phyloP scores from a whole-genome alignment of 92 coral and sea anemone species.

The Palythoa grandis region DNA sequence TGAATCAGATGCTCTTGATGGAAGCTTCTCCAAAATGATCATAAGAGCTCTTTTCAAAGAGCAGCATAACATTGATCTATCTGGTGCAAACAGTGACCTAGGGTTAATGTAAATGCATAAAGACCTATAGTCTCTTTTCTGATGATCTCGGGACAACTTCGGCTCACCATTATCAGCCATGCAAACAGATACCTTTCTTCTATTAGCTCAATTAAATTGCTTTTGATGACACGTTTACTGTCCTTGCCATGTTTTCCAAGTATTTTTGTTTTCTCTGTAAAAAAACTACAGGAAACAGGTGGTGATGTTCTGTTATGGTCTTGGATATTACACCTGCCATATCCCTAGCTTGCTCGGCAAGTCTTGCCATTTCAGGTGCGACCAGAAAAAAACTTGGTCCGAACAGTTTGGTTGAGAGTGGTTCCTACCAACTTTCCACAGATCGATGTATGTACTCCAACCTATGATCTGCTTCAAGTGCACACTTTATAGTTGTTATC shows the following conservation, averaged over 20 bases:
- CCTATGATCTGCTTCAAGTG: too few relatives aligned
- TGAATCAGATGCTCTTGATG: not conserved
- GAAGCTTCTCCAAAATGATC: constrained; percentile 23
- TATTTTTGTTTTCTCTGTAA: constrained; percentile 16
- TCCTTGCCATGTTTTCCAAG: constrained; percentile 31
- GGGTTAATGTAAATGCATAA: constrained; percentile 55
- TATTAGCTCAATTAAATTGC: not conserved
- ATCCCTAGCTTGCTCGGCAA: constrained; percentile 30
- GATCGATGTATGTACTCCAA: not conserved
- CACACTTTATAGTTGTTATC: not conserved
- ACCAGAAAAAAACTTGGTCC: constrained; percentile 43
- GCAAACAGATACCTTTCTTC: too few relatives aligned
- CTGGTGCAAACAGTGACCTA: constrained; percentile 56
- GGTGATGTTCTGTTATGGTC: constrained; percentile 8
- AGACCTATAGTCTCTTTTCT: constrained; percentile 39
- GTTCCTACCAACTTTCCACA: constrained; percentile 38
- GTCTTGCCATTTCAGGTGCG: constrained; percentile 33
- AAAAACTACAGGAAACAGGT: constrained; percentile 8
- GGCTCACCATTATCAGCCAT: constrained; percentile 43
- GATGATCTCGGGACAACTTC: constrained; percentile 45
- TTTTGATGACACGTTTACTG: not conserved
- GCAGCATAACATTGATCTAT: constrained; percentile 55
- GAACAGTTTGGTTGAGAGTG: constrained; percentile 47
- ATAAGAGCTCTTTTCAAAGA: constrained; percentile 51
- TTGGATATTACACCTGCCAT: constrained; percentile 11